Percentiles rank a stretch among this genome's conserved stretches.
These are phyloP conservation scores for Myripristis jacobus DNA, from an alignment of 2,797 vertebrate genomes.

Conservation along the genomic window DNA sequence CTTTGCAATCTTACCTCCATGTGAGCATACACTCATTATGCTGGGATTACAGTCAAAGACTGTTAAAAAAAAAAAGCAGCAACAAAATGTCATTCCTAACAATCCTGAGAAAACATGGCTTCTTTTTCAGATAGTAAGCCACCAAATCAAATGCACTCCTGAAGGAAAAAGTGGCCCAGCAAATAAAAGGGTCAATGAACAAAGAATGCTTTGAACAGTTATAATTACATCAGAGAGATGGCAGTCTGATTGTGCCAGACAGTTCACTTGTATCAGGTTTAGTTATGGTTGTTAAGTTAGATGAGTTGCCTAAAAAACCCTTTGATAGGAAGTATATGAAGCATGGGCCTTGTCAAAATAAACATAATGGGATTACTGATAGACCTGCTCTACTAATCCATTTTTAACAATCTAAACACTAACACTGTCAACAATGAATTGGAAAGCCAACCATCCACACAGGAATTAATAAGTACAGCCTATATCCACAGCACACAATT, in stretches of 20 bases:
- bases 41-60: slow-evolving; percentile 78
- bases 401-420: slow-evolving; percentile 46
- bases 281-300: slow-evolving; percentile 27
- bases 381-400: slow-evolving; percentile 15
- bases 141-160: slow-evolving; percentile 72
- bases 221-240: slow-evolving; percentile 78
- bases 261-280: slow-evolving; percentile 73
- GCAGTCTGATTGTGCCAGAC: slow-evolving; percentile 70
- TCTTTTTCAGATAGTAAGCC: slow-evolving; percentile 70
- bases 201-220: slow-evolving; percentile 87
- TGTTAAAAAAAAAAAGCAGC: slow-evolving; percentile 67
- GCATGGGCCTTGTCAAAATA: slow-evolving; percentile 46
- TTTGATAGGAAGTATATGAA: slow-evolving; percentile 46
- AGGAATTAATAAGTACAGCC: neutral
- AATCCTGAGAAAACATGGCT: slow-evolving; percentile 70
- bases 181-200: slow-evolving; percentile 81
- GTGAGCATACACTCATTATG: slow-evolving; percentile 75
- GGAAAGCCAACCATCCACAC: slow-evolving; percentile 3
- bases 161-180: slow-evolving; percentile 63
- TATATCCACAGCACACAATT: too few species aligned
- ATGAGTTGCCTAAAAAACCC: slow-evolving; percentile 40
- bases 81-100: slow-evolving; percentile 63
- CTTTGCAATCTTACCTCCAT: slow-evolving; percentile 72
- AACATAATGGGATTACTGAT: slow-evolving; percentile 45
- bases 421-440: slow-evolving; percentile 3